Percentiles rank a stretch among this genome's conserved stretches.
Evolutionary conservation across 92 coral and sea anemone species (phyloP).

Genomic region (Porites cylindrica): DNA sequence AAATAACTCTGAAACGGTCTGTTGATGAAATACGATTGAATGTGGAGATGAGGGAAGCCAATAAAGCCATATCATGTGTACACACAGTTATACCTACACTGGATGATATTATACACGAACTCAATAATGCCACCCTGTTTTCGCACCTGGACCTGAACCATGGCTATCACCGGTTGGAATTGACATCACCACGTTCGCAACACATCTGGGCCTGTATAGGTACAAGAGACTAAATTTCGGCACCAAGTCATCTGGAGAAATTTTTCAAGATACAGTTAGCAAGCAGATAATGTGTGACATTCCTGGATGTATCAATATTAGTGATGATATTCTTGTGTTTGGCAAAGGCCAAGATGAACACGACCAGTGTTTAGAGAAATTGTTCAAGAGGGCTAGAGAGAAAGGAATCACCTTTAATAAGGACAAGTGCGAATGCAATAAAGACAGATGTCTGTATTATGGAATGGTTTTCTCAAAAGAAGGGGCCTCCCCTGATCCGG

Average conservation of each 20-base stretch:
- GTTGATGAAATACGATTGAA: slow-evolving; percentile 23
- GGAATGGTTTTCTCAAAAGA: slow-evolving; percentile 48
- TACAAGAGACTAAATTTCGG: slow-evolving; percentile 60
- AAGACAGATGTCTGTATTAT: slow-evolving; percentile 6
- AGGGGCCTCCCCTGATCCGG: slow-evolving; percentile 43
- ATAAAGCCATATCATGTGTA: not conserved
- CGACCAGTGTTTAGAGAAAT: slow-evolving; percentile 37
- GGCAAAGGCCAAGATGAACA: slow-evolving; percentile 53
- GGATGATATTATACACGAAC: not conserved
- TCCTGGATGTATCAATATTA: slow-evolving; percentile 37
- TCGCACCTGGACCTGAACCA: not conserved
- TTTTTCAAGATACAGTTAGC: slow-evolving; percentile 40
- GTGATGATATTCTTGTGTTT: slow-evolving; percentile 54
- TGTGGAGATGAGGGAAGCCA: slow-evolving; percentile 15
- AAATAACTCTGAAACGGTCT: slow-evolving; percentile 16
- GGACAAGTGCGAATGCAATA: slow-evolving; percentile 33
- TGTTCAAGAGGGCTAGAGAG: slow-evolving; percentile 17
- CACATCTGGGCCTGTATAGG: slow-evolving; percentile 14
- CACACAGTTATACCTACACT: not conserved
- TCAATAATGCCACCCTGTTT: not conserved
- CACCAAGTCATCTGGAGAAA: slow-evolving; percentile 45
- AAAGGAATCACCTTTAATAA: not conserved
- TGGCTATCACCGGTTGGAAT: slow-evolving; percentile 31
- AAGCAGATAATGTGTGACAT: slow-evolving; percentile 26
- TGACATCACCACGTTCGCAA: slow-evolving; percentile 45